Conservation (phyloP, 2,797 vertebrate genomes). For the Benthosema pterotum region DNA sequence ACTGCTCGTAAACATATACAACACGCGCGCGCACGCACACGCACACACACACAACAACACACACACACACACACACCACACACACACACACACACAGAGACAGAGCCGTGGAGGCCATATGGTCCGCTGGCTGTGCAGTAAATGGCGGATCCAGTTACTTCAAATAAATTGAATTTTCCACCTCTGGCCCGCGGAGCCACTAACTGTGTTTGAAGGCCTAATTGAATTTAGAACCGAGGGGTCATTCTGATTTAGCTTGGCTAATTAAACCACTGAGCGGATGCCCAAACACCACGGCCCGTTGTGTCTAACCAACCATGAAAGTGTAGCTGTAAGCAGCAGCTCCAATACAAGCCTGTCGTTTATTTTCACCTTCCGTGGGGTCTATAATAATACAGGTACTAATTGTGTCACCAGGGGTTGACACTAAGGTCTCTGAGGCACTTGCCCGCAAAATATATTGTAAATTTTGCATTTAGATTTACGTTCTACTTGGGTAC, state of each 20-base stretch:
- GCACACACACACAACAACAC: too few relatives aligned
- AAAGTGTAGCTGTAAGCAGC: conserved; percentile 57
- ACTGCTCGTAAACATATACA: conserved; percentile 75
- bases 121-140: conserved; percentile 45
- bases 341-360: conserved; percentile 33
- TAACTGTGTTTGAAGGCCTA: conserved; percentile 68
- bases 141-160: conserved; percentile 72
- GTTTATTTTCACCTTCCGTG: conserved; percentile 40
- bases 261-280: conserved; percentile 66
- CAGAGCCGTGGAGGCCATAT: too few relatives aligned
- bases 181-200: conserved; percentile 61
- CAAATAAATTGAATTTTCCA: conserved; percentile 81
- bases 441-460: too few relatives aligned
- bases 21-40: too few relatives aligned
- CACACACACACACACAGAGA: too few relatives aligned
- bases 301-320: conserved; percentile 35
- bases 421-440: too few relatives aligned
- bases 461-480: too few relatives aligned
- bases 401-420: not conserved
- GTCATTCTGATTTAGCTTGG: conserved; percentile 61
- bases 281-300: conserved; percentile 41
- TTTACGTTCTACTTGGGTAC: too few relatives aligned
- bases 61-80: too few relatives aligned
- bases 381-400: conserved; percentile 35
- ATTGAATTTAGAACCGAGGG: conserved; percentile 70